phyloP scores from a whole-genome alignment of 2,888 invertebrate genomes.

The Resseliella maxima region DNA sequence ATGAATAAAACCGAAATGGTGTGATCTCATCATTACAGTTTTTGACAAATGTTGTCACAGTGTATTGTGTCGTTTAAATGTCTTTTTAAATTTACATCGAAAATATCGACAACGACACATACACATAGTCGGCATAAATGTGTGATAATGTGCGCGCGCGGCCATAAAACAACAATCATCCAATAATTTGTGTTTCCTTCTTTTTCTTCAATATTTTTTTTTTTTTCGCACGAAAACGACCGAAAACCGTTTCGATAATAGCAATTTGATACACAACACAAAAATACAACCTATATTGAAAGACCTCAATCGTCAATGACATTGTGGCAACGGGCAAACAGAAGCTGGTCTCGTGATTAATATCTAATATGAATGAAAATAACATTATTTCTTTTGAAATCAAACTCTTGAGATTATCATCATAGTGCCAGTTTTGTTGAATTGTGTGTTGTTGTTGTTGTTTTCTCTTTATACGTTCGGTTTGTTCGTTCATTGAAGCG shows the following conservation, averaged over 20 bases:
- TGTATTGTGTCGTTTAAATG: not conserved
- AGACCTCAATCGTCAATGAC: not conserved
- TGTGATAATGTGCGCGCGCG: not conserved
- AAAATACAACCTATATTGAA: not conserved
- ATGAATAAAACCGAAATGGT: not conserved
- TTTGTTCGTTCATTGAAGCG: no score
- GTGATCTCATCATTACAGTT: not conserved
- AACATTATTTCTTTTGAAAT: not conserved
- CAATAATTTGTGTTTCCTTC: not conserved
- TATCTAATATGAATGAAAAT: not conserved
- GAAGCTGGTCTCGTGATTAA: constrained; percentile 19
- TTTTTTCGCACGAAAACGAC: not conserved
- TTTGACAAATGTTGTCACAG: not conserved
- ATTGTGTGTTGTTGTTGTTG: no score
- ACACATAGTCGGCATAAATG: not conserved
- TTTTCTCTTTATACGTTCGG: no score
- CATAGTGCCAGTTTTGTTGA: not conserved
- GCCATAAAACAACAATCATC: not conserved
- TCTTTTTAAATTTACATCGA: not conserved
- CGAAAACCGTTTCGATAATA: not conserved
- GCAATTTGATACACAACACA: not conserved
- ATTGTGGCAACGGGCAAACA: no score
- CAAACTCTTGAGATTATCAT: not conserved
- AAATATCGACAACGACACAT: not conserved
- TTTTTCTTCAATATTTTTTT: no score